These are phyloP conservation scores for Temnothorax longispinosus DNA, from an alignment of 1,140 invertebrate species.

Conservation along the genomic window DNA sequence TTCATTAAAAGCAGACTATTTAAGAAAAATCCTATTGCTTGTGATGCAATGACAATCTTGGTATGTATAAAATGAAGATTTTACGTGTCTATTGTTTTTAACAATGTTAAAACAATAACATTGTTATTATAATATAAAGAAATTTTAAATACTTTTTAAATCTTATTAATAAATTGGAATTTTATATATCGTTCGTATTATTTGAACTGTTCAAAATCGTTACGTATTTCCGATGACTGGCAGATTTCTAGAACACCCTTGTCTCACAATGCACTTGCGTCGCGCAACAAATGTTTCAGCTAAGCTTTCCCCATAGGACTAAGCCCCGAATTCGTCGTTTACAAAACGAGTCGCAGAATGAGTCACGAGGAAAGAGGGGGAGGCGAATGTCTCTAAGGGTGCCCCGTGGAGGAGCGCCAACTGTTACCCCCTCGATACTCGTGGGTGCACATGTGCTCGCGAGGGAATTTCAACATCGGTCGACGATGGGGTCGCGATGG, in stretches of 20 bases:
- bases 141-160: neutral
- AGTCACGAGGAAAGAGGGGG: slow-evolving; percentile 67
- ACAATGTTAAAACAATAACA: neutral
- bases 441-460: slow-evolving; percentile 81
- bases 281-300: slow-evolving; percentile 45
- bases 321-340: slow-evolving; percentile 1
- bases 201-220: neutral
- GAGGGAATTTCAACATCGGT: slow-evolving; percentile 79
- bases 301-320: slow-evolving; percentile 22
- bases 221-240: slow-evolving; percentile 1
- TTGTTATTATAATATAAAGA: neutral
- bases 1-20: slow-evolving; percentile 8
- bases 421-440: slow-evolving; percentile 70
- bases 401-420: slow-evolving; percentile 59
- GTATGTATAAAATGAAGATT: neutral
- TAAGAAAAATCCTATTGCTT: neutral
- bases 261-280: neutral
- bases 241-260: slow-evolving; percentile 13
- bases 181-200: neutral
- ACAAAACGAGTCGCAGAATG: slow-evolving; percentile 49
- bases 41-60: neutral
- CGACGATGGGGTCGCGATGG: slow-evolving; percentile 53
- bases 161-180: slow-evolving; percentile 4
- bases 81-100: too few species aligned
- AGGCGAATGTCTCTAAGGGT: slow-evolving; percentile 63